phyloP scores from a whole-genome alignment of 2,888 invertebrate species.

The Notodonta ziczac region DNA sequence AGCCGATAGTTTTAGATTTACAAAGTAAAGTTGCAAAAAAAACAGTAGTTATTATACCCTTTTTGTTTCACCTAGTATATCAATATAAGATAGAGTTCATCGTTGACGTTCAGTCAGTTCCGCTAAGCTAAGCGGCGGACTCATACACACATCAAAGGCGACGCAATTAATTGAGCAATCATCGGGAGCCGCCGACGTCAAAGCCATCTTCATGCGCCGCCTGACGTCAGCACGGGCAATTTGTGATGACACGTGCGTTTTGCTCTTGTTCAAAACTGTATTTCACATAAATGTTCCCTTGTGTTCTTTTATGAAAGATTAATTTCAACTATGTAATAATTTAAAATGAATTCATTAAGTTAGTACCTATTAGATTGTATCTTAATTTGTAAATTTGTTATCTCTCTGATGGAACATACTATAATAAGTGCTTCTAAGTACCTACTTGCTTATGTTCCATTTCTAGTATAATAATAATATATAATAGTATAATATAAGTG shows the following conservation, averaged over 20 bases:
- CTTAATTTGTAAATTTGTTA: too few relatives aligned
- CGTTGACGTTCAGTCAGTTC: constrained; percentile 19
- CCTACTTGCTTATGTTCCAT: too few relatives aligned
- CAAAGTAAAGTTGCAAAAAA: too few relatives aligned
- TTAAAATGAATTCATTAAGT: too few relatives aligned
- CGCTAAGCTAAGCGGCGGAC: constrained; percentile 15
- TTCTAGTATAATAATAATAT: too few relatives aligned
- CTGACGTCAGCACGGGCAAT: constrained; percentile 64
- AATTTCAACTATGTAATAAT: background rate
- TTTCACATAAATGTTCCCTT: constrained; percentile 4
- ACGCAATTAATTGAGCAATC: constrained; percentile 69
- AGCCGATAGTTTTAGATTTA: too few relatives aligned
- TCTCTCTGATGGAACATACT: too few relatives aligned
- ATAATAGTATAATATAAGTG: too few relatives aligned
- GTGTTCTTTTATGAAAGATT: background rate
- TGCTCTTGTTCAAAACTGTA: constrained; percentile 33
- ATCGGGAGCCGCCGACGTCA: constrained; percentile 49
- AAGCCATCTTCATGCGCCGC: constrained; percentile 53
- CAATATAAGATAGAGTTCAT: background rate
- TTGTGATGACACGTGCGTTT: constrained; percentile 58
- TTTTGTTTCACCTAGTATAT: too few relatives aligned
- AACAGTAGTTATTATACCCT: too few relatives aligned
- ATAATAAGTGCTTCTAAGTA: too few relatives aligned
- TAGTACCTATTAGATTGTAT: too few relatives aligned
- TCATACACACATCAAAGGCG: constrained; percentile 67